Evolutionary conservation across 2,113 vertebrate genomes (phyloP).

Genomic region (Steatornis caripensis): DNA sequence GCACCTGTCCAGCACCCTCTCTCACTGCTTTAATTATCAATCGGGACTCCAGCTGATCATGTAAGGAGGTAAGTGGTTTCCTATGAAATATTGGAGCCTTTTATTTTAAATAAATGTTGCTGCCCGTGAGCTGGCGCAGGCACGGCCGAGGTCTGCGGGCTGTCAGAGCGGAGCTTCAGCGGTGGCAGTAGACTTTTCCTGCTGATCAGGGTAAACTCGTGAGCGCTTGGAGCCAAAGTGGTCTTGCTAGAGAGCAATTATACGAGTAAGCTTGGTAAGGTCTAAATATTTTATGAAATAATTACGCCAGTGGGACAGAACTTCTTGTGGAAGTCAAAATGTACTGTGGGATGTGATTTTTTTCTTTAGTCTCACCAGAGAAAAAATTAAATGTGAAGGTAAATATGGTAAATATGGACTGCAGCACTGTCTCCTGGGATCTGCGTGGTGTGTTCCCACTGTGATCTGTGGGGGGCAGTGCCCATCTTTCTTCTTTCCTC

Average conservation of each 20-base stretch:
- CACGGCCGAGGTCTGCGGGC: background rate
- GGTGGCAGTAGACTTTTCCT: background rate
- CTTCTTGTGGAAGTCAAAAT: background rate
- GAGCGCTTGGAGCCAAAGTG: background rate
- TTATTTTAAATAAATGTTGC: background rate
- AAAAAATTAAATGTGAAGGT: background rate
- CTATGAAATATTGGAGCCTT: background rate
- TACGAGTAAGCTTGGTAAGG: background rate
- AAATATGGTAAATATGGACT: background rate
- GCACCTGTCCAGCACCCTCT: background rate
- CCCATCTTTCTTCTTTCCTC: background rate
- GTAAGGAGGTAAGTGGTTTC: conserved; percentile 28
- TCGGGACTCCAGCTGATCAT: background rate
- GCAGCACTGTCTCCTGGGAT: fast-evolving
- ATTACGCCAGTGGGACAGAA: background rate
- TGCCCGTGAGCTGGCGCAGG: background rate
- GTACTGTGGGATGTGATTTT: no score
- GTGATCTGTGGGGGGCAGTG: background rate
- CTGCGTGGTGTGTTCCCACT: fast-evolving
- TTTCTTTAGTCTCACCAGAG: background rate
- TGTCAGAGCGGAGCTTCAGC: fast-evolving
- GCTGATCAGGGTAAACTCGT: background rate
- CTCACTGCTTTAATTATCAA: background rate
- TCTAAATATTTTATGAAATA: background rate
- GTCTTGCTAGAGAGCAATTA: no score